Base-by-base conservation (phyloP, 2,113 vertebrate species). In the Merops nubicus region DNA sequence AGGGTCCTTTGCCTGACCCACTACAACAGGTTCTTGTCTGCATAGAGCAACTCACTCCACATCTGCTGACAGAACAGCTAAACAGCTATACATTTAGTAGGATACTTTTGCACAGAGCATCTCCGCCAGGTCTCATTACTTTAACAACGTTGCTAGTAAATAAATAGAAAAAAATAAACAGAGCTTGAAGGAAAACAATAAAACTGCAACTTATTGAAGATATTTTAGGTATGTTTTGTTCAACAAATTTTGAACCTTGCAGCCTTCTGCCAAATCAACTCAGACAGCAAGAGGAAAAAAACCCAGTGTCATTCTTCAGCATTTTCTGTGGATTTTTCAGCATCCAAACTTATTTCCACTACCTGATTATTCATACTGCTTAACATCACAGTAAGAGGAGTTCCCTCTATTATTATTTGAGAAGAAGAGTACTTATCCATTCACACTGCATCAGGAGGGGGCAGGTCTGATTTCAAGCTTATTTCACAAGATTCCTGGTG, bases 401-500 rank as follows among this genome's bases (percentile, higher is more conserved):
- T 62, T 81, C 42, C 29, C 78, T 69, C 45, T 74, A 54, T 92
- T 79, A 76, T 56, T 57, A 74, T 79, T 77, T 75, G 59, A 77
- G 88, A 88, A 54, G 29, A 85, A 91, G 36, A 63, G 60, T 31
- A 77, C 36, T 96, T 94, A 88, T 8, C 88, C 80, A 91, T 91
- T 92, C 91, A 93, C 47, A 47, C 48, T 79, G 91, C 69, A 85
- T 78, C 73, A 87, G 80, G 64, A 91, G 68, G 76, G 42, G 60
- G 51, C 7, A 89, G 31, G 53, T 74, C 77, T 92, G 83, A 91
- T 95, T 96, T 94, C 76, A 91, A 93, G 95, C 85, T 96, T 92
- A 92, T 94, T 95, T 97, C 93, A 94, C 96, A 91, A 88, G 48
- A 89, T 92, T 95, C 57, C 76, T 94, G 53, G 92, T 96, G 96